phyloP scores from a whole-genome alignment of 2,797 vertebrate species.

The Heteromormyrus szaboi region DNA sequence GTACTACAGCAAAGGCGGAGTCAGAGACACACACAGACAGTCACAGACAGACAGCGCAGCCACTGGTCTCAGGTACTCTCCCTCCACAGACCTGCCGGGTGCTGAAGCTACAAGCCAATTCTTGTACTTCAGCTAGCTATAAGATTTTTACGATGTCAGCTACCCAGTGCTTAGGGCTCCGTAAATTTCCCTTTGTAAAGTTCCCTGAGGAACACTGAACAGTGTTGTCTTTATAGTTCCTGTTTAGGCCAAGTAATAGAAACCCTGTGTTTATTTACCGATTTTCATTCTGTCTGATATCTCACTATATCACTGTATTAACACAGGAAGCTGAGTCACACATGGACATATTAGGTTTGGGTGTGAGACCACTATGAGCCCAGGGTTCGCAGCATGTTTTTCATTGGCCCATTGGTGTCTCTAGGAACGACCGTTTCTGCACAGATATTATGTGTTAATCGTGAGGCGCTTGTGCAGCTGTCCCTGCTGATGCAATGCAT shows the following conservation, averaged over 20 bases:
- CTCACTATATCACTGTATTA: not conserved
- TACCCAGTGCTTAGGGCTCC: conserved; percentile 18
- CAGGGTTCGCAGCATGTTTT: not conserved
- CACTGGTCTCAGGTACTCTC: conserved; percentile 45
- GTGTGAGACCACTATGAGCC: not conserved
- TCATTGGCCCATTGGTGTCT: not conserved
- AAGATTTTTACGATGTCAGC: conserved; percentile 30
- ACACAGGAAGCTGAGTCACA: not conserved
- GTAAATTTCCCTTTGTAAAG: conserved; percentile 17
- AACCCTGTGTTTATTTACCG: not conserved
- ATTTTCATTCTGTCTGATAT: not conserved
- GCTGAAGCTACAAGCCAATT: conserved; percentile 44
- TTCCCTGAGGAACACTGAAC: conserved; percentile 11
- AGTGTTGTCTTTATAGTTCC: conserved; percentile 21
- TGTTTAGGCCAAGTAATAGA: not conserved
- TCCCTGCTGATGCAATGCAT: no score
- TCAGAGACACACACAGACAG: not conserved
- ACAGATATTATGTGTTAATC: not conserved
- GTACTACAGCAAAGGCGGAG: conserved; percentile 18
- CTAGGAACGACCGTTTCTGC: not conserved
- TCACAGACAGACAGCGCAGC: conserved; percentile 41
- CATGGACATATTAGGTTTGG: not conserved
- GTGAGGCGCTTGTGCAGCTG: not conserved
- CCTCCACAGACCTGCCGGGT: conserved; percentile 40
- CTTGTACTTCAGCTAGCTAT: conserved; percentile 35